Conservation (phyloP, 2,113 vertebrate species). For the Spizaetus ornatus region DNA sequence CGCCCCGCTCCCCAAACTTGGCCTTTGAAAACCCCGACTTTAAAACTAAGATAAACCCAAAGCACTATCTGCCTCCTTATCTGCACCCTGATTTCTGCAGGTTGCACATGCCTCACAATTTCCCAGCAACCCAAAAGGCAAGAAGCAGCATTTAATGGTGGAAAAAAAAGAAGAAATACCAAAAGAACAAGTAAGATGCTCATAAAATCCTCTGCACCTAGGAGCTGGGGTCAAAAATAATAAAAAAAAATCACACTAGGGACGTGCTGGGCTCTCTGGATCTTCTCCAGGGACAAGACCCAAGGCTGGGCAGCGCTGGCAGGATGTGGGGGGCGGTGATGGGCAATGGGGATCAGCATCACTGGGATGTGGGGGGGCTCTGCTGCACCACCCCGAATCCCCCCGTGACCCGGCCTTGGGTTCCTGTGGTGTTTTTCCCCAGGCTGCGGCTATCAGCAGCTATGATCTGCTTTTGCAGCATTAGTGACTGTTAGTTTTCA, state of each 20-base stretch:
- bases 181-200: neutral
- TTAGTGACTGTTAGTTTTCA: neutral
- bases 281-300: neutral
- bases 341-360: fast-evolving
- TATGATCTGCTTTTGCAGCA: neutral
- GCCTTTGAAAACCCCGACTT: neutral
- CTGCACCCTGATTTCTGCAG: neutral
- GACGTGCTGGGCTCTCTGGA: neutral
- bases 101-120: fast-evolving
- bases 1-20: neutral
- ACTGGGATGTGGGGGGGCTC: neutral
- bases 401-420: fast-evolving
- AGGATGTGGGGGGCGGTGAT: fast-evolving
- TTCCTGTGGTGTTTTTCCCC: neutral
- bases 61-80: neutral
- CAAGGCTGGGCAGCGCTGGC: fast-evolving
- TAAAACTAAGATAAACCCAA: neutral
- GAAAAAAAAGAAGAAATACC: neutral
- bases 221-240: neutral
- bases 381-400: fast-evolving
- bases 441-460: neutral
- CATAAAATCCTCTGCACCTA: neutral
- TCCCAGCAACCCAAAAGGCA: neutral
- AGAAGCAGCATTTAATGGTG: neutral
- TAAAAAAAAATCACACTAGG: fast-evolving